Conservation (phyloP, 2,797 vertebrate species). For the Pseudochirops corinnae region DNA sequence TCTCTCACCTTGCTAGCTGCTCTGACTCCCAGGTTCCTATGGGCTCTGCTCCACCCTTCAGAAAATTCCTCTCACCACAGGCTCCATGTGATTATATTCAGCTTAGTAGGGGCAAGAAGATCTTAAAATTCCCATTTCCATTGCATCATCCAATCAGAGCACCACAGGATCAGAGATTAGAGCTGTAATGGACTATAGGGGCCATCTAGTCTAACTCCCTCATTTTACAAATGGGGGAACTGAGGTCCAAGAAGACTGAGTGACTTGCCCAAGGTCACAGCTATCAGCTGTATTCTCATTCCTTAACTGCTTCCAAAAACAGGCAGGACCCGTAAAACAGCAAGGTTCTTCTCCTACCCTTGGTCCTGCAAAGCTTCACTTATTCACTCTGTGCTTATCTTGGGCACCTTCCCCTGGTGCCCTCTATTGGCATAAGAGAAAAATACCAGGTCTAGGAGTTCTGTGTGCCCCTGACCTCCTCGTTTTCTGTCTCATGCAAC, state of each 20-base stretch:
- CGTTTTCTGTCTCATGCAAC: background rate
- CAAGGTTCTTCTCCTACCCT: background rate
- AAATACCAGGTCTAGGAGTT: background rate
- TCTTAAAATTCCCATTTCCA: no score
- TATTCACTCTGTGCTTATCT: background rate
- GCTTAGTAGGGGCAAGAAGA: no score
- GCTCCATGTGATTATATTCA: no score
- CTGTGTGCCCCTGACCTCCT: background rate
- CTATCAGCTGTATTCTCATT: background rate
- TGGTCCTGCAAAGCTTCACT: background rate
- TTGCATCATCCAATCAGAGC: background rate
- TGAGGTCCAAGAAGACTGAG: background rate
- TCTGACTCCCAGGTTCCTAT: no score
- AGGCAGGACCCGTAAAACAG: background rate
- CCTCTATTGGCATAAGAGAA: background rate
- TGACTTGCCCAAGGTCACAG: background rate
- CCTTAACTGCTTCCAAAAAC: background rate
- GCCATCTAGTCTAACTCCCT: background rate
- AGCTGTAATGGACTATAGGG: background rate
- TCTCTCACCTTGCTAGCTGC: no score
- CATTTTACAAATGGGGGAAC: background rate
- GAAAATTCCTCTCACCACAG: no score
- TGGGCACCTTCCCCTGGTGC: background rate
- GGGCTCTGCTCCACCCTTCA: no score
- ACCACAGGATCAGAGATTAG: background rate